Percentiles rank a stretch among this genome's conserved stretches.
Conservation (phyloP, 1,140 invertebrate genomes). For the Anastrepha obliqua region DNA sequence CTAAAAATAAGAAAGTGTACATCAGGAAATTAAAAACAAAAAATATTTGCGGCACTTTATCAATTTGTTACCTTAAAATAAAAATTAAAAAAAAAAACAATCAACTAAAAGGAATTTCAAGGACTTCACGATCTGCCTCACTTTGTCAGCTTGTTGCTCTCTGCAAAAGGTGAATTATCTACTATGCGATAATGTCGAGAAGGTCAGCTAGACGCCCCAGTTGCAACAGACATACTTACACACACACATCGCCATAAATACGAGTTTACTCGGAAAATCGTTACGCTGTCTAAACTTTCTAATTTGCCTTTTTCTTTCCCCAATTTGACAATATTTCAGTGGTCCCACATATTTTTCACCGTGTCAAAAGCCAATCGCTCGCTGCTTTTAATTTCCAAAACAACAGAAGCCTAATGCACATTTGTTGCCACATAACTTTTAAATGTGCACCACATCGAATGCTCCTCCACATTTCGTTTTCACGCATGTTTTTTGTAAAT, state of each 20-base stretch:
- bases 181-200: neutral
- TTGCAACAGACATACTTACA: neutral
- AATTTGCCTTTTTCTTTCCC: neutral
- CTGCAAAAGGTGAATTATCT: neutral
- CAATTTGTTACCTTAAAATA: neutral
- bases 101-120: neutral
- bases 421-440: neutral
- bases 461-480: neutral
- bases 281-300: too few species aligned
- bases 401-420: neutral
- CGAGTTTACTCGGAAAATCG: neutral
- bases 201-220: neutral
- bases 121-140: neutral
- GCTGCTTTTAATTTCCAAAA: too few species aligned
- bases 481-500: neutral
- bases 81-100: neutral
- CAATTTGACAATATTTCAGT: neutral
- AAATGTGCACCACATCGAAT: neutral
- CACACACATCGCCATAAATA: neutral
- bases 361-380: too few species aligned
- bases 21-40: neutral
- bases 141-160: neutral
- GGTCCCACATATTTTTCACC: too few species aligned
- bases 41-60: neutral
- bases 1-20: neutral